Conservation (phyloP, 2,888 invertebrate species). For the Miltochrista miniata region DNA sequence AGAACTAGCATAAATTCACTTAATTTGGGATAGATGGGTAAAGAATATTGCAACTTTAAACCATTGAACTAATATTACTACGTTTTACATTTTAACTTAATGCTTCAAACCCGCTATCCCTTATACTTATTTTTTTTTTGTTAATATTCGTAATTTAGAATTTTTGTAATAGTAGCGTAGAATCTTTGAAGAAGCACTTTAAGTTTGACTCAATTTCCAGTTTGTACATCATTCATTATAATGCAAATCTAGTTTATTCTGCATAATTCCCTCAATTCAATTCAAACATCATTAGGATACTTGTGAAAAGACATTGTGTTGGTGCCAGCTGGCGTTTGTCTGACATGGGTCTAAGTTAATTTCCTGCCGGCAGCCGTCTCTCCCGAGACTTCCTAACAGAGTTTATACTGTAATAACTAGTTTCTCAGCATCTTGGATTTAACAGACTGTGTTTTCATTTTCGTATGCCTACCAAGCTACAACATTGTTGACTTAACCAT, state of each 20-base stretch:
- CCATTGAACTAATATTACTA: too few species aligned
- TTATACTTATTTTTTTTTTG: too few species aligned
- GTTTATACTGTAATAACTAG: conserved; percentile 49
- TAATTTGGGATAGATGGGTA: too few species aligned
- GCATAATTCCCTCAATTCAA: conserved; percentile 21
- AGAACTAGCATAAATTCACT: too few species aligned
- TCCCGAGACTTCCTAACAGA: conserved; percentile 51
- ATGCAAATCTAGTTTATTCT: conserved; percentile 29
- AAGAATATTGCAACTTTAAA: too few species aligned
- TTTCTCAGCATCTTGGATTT: not conserved
- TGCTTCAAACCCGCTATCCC: too few species aligned
- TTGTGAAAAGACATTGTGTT: conserved; percentile 30
- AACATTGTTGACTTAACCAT: too few species aligned
- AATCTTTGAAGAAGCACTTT: too few species aligned
- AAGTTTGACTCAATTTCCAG: not conserved
- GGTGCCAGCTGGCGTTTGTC: conserved; percentile 47
- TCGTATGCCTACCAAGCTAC: too few species aligned
- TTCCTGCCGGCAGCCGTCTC: conserved; percentile 51
- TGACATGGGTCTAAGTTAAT: conserved; percentile 68
- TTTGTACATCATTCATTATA: not conserved
- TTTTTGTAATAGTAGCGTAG: too few species aligned
- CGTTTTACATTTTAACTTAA: too few species aligned
- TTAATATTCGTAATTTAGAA: too few species aligned
- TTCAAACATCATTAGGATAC: conserved; percentile 31
- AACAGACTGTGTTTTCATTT: not conserved